A percentile compares a stretch with the other conserved stretches of the same genome.
Evolutionary conservation across 1,140 invertebrate genomes (phyloP).

Genomic region (Venturia canescens): DNA sequence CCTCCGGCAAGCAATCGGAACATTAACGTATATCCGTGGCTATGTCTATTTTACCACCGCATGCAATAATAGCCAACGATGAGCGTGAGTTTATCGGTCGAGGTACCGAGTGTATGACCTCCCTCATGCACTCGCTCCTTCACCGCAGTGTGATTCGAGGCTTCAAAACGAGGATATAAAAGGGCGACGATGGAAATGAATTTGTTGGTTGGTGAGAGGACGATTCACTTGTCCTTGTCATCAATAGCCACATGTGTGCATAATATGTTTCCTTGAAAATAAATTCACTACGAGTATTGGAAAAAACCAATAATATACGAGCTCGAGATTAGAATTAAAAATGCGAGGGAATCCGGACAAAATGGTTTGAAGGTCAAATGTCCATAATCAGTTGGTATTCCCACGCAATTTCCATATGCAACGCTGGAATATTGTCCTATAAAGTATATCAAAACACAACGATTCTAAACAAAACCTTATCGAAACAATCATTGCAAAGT

Average conservation of each 20-base stretch:
- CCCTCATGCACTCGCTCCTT: neutral
- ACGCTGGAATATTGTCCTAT: too few relatives aligned
- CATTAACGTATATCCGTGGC: conserved; percentile 7
- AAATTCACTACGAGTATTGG: too few relatives aligned
- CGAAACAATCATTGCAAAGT: too few relatives aligned
- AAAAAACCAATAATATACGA: too few relatives aligned
- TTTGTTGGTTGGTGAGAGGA: neutral
- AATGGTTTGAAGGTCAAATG: too few relatives aligned
- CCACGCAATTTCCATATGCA: too few relatives aligned
- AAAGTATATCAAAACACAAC: too few relatives aligned
- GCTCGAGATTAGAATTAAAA: too few relatives aligned
- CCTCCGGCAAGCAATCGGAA: neutral
- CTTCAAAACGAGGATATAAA: conserved; percentile 3
- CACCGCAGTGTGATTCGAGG: neutral
- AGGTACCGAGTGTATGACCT: neutral
- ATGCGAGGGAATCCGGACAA: too few relatives aligned
- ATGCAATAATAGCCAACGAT: neutral
- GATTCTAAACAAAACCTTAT: too few relatives aligned
- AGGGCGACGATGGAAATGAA: neutral
- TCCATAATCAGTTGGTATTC: too few relatives aligned
- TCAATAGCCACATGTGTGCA: neutral
- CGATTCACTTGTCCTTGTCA: neutral
- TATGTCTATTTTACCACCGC: conserved; percentile 1
- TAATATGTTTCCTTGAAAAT: too few relatives aligned
- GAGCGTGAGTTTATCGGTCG: neutral